A percentile compares a stretch with the other conserved stretches of the same genome.
Evolutionary conservation across 2,888 invertebrate genomes (phyloP).

Genomic region (Euclidia mi): DNA sequence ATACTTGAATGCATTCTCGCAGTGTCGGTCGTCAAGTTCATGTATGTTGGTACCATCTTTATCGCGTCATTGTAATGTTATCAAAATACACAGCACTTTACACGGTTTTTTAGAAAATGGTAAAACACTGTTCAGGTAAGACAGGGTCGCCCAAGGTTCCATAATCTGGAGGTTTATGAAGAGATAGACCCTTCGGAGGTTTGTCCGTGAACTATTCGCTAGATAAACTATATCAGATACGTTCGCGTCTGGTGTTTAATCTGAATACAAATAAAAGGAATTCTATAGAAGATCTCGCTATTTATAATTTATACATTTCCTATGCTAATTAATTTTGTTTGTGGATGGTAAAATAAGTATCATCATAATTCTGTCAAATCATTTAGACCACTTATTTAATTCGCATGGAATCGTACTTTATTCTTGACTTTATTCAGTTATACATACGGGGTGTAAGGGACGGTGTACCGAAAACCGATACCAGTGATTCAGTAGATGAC

Average conservation of each 20-base stretch:
- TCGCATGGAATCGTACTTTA: too few species aligned
- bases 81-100: neutral
- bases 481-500: too few species aligned
- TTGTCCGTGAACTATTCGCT: conserved; percentile 63
- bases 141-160: conserved; percentile 70
- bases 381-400: too few species aligned
- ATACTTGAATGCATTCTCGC: conserved; percentile 30
- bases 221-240: conserved; percentile 1
- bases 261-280: neutral
- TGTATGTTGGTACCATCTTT: neutral
- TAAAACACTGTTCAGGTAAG: conserved; percentile 80
- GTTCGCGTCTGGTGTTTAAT: neutral
- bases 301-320: too few species aligned
- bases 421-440: too few species aligned
- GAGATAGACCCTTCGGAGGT: conserved; percentile 81
- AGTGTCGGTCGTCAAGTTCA: conserved; percentile 29
- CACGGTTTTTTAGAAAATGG: conserved; percentile 31
- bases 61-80: neutral
- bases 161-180: conserved; percentile 80
- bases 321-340: too few species aligned
- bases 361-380: too few species aligned
- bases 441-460: too few species aligned
- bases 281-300: too few species aligned
- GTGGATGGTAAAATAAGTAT: too few species aligned
- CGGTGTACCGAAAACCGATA: too few species aligned